Evolutionary conservation across 1,140 invertebrate species (phyloP), one percentile per base, ranked within the genome.

Genomic region (Ceratina australensis): DNA sequence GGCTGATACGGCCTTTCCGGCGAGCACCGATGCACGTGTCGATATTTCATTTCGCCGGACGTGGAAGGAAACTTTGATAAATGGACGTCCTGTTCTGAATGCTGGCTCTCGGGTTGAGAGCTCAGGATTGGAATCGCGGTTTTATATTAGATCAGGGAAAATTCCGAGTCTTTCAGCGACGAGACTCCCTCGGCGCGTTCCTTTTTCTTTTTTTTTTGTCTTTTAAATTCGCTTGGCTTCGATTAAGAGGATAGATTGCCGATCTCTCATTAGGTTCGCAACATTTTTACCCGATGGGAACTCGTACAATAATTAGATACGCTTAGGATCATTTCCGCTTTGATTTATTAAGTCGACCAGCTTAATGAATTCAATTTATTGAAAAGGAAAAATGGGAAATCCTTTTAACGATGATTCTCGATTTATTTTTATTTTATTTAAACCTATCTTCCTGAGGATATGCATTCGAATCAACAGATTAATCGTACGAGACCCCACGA

Each of bases 41-140:
- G 69, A 72, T 72, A 72, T 26, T 72, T 72, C 42, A 72, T 72
- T 72, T 59, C 69, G 56, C 56, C 28, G 33, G 56, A 72, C 42
- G 42, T 47, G 24, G 10, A 20, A 26, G 65, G 64, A 24, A 66
- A 66, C 65, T 52, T 67, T 60, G 56, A 72, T 72, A 60, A 72
- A 60, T 72, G 56, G 56, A 49, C 47, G 33, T 26, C 16, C 24
- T 49, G 28, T 13, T 49, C 68, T 7, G 15, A 22, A 18, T 18
- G 49, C 4, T 52, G 65, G 28, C 49, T 52, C 49, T 28, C 20
- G 3, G 7, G 47, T 49, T 26, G 64, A 66, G 47, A 15, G 22
- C 24, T 52, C 7, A 15, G 22, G 22, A 24, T 66, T 66, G 64
- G 49, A 67, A 67, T 52, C 65, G 24, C 24, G 65, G 24, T 24